A percentile compares a stretch with the other conserved stretches of the same genome.
Conservation (phyloP, 2,113 vertebrate species). For the Aspiorhynchus laticeps region DNA sequence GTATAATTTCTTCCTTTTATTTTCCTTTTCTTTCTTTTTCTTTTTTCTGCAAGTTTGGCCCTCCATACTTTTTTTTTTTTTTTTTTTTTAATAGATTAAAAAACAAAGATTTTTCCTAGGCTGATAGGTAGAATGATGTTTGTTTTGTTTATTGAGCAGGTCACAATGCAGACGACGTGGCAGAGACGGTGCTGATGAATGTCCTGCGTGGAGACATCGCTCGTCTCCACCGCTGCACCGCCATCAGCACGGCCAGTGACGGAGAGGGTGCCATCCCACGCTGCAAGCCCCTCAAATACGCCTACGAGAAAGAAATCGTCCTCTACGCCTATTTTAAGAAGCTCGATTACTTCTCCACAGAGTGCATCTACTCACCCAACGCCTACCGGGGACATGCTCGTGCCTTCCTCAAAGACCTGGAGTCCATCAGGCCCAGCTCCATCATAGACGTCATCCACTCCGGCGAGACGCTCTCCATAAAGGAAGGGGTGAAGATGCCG, state of each 20-base stretch:
- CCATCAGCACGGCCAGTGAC: slow-evolving; percentile 78
- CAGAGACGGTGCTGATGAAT: slow-evolving; percentile 90
- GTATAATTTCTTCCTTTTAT: too few relatives aligned
- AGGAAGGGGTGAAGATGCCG: slow-evolving; percentile 79
- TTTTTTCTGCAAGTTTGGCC: too few relatives aligned
- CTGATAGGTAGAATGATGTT: background rate
- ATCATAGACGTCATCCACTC: slow-evolving; percentile 89
- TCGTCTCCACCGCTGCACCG: slow-evolving; percentile 79
- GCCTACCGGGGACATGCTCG: slow-evolving; percentile 86
- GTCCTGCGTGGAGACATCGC: slow-evolving; percentile 85
- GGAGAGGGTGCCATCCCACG: slow-evolving; percentile 81
- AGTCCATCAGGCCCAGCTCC: slow-evolving; percentile 81
- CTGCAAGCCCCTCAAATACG: slow-evolving; percentile 88
- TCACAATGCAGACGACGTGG: slow-evolving; percentile 89
- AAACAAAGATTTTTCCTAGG: background rate
- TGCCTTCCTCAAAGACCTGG: slow-evolving; percentile 84
- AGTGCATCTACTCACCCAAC: slow-evolving; percentile 88
- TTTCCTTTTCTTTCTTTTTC: too few relatives aligned
- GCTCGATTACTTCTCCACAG: slow-evolving; percentile 89
- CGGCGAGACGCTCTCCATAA: slow-evolving; percentile 82
- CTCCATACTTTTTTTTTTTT: too few relatives aligned
- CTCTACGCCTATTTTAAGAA: slow-evolving; percentile 90
- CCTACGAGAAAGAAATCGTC: slow-evolving; percentile 92
- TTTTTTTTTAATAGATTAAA: too few relatives aligned
- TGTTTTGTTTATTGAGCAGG: slow-evolving; percentile 67